These are phyloP conservation scores for Drosophila orena DNA, from an alignment of 1,140 invertebrate genomes.

Conservation along the genomic window DNA sequence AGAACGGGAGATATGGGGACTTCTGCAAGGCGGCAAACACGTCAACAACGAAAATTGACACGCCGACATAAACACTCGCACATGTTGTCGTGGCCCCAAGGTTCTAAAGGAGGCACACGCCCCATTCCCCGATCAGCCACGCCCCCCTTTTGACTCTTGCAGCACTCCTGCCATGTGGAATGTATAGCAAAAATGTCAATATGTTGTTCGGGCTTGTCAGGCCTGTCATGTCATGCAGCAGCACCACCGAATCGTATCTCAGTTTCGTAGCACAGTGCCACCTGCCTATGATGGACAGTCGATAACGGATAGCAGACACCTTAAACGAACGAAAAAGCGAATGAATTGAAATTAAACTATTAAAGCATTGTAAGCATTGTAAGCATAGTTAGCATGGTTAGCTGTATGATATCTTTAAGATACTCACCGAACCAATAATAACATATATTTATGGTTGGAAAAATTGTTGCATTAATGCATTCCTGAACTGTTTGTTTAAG, in stretches of 20 bases:
- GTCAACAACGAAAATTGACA: conserved; percentile 82
- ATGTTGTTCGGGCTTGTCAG: conserved; percentile 79
- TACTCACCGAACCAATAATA: too few species aligned
- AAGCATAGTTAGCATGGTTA: too few species aligned
- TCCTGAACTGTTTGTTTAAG: too few species aligned
- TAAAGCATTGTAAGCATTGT: background rate
- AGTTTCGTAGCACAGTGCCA: conserved; percentile 46
- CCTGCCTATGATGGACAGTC: background rate
- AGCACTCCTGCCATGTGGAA: conserved; percentile 67
- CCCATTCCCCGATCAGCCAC: conserved; percentile 6
- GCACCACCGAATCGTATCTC: conserved; percentile 69
- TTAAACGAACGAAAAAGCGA: background rate
- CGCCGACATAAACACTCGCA: conserved; percentile 80
- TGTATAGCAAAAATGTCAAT: conserved; percentile 83
- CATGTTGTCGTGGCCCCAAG: conserved; percentile 55
- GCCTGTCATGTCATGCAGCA: conserved; percentile 75
- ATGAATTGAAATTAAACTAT: background rate
- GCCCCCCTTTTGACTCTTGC: conserved; percentile 15
- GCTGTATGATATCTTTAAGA: too few species aligned
- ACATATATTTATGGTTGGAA: too few species aligned
- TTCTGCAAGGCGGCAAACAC: conserved; percentile 63
- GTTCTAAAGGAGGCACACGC: conserved; percentile 20
- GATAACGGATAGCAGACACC: background rate
- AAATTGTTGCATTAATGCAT: too few species aligned
- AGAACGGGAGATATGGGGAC: conserved; percentile 12